Base-by-base conservation (phyloP, 2,797 vertebrate species). In the Spheniscus humboldti region DNA sequence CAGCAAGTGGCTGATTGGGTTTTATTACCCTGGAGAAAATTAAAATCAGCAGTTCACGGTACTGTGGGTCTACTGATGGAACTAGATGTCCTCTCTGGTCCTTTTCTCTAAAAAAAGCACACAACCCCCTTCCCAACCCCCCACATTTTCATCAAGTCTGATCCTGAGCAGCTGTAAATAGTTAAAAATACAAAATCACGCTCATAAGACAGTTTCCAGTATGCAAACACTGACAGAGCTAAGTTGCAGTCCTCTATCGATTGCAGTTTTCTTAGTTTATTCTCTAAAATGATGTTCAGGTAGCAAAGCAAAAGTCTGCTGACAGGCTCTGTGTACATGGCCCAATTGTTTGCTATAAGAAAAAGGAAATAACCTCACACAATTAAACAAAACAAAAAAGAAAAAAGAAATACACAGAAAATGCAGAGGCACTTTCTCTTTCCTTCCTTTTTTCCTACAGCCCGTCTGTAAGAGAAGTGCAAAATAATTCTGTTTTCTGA, bases 131-230 rank as follows among this genome's bases (percentile, higher is more conserved):
- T 86, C 28, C 63, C 31, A 69, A 28, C 6, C 5, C 39, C 25
- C 33, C 31, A 39, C 19, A 41, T 71, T 79, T 69, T 71, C 60
- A 82, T 67, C 57, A 81, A 55, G 81, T 86, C 81, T 86, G 37
- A 82, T 88, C 67, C 93, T 90, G 72, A 97, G 67, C 64, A 77
- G 66, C 86, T 88, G 50, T 31, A 88, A 83, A 66, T 25, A 73
- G 86, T 86, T 86, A 81, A 94, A 96, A 94, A 91, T 93, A 96
- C 91, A 87, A 90, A 94, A 76, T 93, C 89, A 81, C 67, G 92
- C 82, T 95, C 80, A 2, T 76, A 66, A 76, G 75, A 82, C 9
- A 80, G 31, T 55, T 84, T 88, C 78, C 92, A 95, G 80, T 88
- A 64, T 14, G 63, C 86, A 79, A 89, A 95, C 43, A 31, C 39